Evolutionary conservation across 2,888 invertebrate genomes (phyloP).

Genomic region (Byasa hedistus): DNA sequence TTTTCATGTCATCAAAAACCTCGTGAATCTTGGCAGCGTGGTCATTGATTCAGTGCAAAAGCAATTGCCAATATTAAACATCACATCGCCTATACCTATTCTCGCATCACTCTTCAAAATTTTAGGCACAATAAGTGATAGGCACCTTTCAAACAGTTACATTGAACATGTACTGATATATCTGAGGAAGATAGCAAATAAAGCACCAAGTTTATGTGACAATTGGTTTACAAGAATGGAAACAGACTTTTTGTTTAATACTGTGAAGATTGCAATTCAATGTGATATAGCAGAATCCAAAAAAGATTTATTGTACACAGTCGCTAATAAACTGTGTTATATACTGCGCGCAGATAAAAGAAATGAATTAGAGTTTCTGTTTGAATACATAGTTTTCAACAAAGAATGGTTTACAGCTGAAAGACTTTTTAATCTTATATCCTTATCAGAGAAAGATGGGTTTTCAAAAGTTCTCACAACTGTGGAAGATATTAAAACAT

Average conservation of each 20-base stretch:
- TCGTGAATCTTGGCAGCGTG: constrained; percentile 56
- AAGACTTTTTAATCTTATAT: constrained; percentile 75
- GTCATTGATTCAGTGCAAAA: constrained; percentile 59
- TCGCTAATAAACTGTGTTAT: constrained; percentile 81
- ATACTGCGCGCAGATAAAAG: constrained; percentile 81
- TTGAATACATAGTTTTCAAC: constrained; percentile 82
- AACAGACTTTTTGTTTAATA: constrained; percentile 75
- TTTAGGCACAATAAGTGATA: constrained; percentile 51
- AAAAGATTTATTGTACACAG: constrained; percentile 75
- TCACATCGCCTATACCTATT: constrained; percentile 63
- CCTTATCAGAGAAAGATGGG: constrained; percentile 65
- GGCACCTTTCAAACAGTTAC: constrained; percentile 58
- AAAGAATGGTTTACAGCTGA: constrained; percentile 80
- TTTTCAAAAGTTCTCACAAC: constrained; percentile 61
- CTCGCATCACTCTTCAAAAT: constrained; percentile 63
- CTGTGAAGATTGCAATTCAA: constrained; percentile 65
- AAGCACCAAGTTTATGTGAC: constrained; percentile 63
- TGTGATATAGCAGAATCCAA: constrained; percentile 60
- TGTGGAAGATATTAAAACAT: constrained; percentile 65
- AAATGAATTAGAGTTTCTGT: constrained; percentile 77
- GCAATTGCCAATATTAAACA: constrained; percentile 61
- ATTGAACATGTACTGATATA: constrained; percentile 65
- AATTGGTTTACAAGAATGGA: constrained; percentile 84
- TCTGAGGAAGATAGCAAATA: constrained; percentile 58
- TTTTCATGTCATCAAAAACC: constrained; percentile 57